phyloP scores from a whole-genome alignment of 2,888 invertebrate species.

The Cephus runcator region DNA sequence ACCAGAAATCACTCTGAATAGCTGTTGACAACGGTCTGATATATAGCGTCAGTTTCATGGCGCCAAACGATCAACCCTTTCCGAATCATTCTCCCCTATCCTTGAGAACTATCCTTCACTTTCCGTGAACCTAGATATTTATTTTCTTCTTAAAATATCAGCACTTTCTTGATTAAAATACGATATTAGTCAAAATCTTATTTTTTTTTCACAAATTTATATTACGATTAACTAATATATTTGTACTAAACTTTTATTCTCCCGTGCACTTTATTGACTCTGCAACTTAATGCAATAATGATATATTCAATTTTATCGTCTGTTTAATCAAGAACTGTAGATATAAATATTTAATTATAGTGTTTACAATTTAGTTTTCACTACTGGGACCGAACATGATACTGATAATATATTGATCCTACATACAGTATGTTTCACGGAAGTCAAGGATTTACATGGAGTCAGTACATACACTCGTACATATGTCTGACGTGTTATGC shows the following conservation, averaged over 20 bases:
- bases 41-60: conserved; percentile 6
- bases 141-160: background rate
- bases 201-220: background rate
- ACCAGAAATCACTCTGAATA: conserved; percentile 27
- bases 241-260: background rate
- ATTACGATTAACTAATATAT: background rate
- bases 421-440: background rate
- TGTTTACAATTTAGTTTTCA: background rate
- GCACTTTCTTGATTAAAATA: background rate
- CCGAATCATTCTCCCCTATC: background rate
- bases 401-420: background rate
- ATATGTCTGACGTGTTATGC: background rate
- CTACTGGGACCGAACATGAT: background rate
- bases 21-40: conserved; percentile 23
- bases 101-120: background rate
- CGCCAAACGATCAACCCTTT: conserved; percentile 6
- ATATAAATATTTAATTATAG: background rate
- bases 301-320: no score
- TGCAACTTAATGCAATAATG: no score
- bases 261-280: background rate
- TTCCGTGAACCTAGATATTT: background rate
- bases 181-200: background rate
- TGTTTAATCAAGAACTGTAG: background rate
- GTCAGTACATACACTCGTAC: background rate
- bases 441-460: background rate